Evolutionary conservation across 53 echinoderm and acorn worm genomes (phyloP), one percentile per base, ranked within the genome.

Genomic region (Paracentrotus lividus): DNA sequence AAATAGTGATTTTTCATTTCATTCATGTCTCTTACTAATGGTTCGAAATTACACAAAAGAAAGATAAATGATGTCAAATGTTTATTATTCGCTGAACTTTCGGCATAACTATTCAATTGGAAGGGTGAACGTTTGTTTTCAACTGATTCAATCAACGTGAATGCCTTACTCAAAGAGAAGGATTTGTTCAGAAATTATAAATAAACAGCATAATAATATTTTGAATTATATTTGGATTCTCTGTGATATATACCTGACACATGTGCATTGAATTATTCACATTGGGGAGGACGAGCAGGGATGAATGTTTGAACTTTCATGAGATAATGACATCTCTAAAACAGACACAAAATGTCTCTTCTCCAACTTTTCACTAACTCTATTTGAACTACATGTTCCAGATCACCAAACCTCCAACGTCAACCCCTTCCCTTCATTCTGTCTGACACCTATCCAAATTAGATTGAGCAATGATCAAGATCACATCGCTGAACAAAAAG

Each of bases 391-490:
- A 38, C 6, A 40, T 38, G 21, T 18, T 6, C 15, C 38, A 6
- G 38, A 72, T 47, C 81, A 47, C 42, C 26, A 24, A n/a, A n/a
- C n/a, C 13, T 10, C 45, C 1, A 78, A 44, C 2, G 24, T 44
- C 47, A 81, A 23, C 81, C 47, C 72, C 21, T 81, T 47, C n/a
- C 14, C 24, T 81, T n/a, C 5, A 49, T n/a, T 24, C 18, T 44
- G 43, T 47, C 47, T 81, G 81, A 81, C 81, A 81, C 81, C 81
- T 81, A 45, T 81, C 81, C 81, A 47, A 81, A 81, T n/a, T 81
- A 81, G 47, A 81, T 47, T 81, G 81, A 81, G 49, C 47, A 16
- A 42, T 6, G 21, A 76, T 76, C 76, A 76, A 64, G 29, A 64
- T 64, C 64, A 1, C 8, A 18, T 20, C 2, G 47, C 49, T n/a